Percentiles rank a stretch among this genome's conserved stretches.
Conservation (phyloP, 2,797 vertebrate species). For the Rallus crepitans region DNA sequence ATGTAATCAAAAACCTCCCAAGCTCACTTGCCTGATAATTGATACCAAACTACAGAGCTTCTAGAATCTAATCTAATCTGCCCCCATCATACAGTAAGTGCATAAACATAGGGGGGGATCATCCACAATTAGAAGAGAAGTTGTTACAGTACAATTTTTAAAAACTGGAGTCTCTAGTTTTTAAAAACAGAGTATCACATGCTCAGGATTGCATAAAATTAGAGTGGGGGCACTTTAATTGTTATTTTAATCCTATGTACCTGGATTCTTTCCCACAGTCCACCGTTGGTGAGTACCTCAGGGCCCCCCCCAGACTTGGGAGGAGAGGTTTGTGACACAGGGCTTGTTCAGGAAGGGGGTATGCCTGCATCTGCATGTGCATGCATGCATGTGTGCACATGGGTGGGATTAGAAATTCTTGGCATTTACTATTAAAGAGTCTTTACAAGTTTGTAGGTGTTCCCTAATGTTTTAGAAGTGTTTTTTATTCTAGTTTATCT, state of each 20-base stretch:
- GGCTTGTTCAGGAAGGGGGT: fast-evolving
- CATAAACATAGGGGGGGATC: neutral
- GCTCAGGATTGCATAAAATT: neutral
- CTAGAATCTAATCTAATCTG: neutral
- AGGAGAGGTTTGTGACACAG: neutral
- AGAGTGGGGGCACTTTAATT: neutral
- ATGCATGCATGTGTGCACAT: fast-evolving
- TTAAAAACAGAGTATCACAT: neutral
- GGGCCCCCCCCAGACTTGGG: fast-evolving
- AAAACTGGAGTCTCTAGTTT: neutral
- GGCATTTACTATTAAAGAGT: neutral
- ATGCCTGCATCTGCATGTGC: fast-evolving
- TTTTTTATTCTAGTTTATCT: neutral
- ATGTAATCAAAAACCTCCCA: neutral
- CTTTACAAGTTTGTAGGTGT: neutral
- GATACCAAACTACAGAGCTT: neutral
- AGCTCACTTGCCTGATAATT: neutral
- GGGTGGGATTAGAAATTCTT: fast-evolving
- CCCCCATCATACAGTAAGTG: neutral
- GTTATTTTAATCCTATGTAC: neutral
- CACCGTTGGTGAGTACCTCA: neutral
- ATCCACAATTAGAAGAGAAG: neutral
- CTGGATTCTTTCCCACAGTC: fast-evolving
- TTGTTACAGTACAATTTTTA: neutral
- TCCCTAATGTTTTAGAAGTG: neutral